phyloP scores from a whole-genome alignment of 2,888 invertebrate genomes.

The Nowickia ferox region DNA sequence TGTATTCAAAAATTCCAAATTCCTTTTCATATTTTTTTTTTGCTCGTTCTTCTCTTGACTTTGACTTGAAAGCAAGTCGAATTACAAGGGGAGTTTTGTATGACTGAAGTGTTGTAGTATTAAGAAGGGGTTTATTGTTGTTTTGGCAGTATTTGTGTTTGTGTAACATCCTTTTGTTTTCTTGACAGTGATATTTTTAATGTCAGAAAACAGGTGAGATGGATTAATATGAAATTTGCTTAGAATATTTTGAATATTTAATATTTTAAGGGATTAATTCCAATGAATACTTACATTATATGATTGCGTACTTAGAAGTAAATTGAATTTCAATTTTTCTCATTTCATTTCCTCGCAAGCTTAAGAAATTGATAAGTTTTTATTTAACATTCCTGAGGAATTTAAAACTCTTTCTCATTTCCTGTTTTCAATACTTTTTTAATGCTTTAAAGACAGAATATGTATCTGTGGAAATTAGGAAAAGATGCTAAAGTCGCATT shows the following conservation, averaged over 20 bases:
- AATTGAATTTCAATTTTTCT: too few species aligned
- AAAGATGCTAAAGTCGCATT: too few species aligned
- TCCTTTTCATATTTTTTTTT: conserved; percentile 13
- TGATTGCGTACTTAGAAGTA: background rate
- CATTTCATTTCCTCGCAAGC: too few species aligned
- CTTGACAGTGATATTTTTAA: conserved; percentile 34
- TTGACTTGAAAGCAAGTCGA: conserved; percentile 24
- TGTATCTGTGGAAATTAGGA: too few species aligned
- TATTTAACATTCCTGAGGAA: too few species aligned
- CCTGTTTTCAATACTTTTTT: too few species aligned
- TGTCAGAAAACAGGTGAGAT: conserved; percentile 20
- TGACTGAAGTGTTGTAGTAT: conserved; percentile 36
- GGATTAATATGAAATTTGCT: conserved; percentile 14
- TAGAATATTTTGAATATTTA: conserved; percentile 1
- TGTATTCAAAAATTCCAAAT: conserved; percentile 64
- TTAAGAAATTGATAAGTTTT: too few species aligned
- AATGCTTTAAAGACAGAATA: too few species aligned
- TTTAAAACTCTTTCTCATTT: too few species aligned
- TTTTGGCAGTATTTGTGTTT: conserved; percentile 19
- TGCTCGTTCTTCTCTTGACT: background rate
- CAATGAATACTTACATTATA: background rate
- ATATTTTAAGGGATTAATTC: background rate
- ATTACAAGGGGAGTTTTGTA: conserved; percentile 45
- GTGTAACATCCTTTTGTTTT: background rate
- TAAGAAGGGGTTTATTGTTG: conserved; percentile 49